Conservation (phyloP, 64 coral and sea anemone genomes). For the Dendronephthya gigantea region DNA sequence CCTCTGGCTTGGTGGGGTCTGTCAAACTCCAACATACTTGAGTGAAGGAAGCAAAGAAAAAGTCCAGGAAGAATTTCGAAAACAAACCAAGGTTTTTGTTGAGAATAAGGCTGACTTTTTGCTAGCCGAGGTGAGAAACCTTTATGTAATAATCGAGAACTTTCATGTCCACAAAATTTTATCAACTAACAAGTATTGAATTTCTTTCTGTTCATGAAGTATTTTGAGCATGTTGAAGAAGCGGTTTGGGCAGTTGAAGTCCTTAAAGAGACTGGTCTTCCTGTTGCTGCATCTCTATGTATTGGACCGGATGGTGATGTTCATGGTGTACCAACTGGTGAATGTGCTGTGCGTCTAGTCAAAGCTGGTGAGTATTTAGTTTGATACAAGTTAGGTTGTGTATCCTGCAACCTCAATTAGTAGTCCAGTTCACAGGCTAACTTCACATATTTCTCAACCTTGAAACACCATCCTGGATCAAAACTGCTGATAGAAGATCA, state of each 20-base stretch:
- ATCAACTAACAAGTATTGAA: not conserved
- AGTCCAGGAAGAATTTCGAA: slow-evolving; percentile 63
- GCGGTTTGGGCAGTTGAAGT: slow-evolving; percentile 95
- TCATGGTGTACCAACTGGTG: slow-evolving; percentile 72
- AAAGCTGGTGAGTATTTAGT: slow-evolving; percentile 58
- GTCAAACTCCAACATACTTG: slow-evolving; percentile 81
- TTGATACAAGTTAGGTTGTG: not conserved
- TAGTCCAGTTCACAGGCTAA: too few relatives aligned
- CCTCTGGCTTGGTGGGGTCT: slow-evolving; percentile 76
- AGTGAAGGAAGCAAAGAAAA: slow-evolving; percentile 83
- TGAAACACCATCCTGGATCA: too few relatives aligned
- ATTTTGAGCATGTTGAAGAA: slow-evolving; percentile 94
- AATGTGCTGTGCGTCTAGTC: slow-evolving; percentile 88
- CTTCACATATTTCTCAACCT: too few relatives aligned
- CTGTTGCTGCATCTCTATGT: slow-evolving; percentile 67
- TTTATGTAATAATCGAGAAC: not conserved
- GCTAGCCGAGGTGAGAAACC: slow-evolving; percentile 90
- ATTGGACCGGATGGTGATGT: slow-evolving; percentile 87
- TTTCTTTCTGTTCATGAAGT: slow-evolving; percentile 48
- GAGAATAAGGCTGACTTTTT: slow-evolving; percentile 89
- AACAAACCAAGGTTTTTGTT: slow-evolving; percentile 74
- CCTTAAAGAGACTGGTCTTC: slow-evolving; percentile 74
- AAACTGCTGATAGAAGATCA: too few relatives aligned
- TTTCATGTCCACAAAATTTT: not conserved
- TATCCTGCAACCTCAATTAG: too few relatives aligned